phyloP scores from a whole-genome alignment of 2,888 invertebrate genomes.

The Thysanoteuthis rhombus region DNA sequence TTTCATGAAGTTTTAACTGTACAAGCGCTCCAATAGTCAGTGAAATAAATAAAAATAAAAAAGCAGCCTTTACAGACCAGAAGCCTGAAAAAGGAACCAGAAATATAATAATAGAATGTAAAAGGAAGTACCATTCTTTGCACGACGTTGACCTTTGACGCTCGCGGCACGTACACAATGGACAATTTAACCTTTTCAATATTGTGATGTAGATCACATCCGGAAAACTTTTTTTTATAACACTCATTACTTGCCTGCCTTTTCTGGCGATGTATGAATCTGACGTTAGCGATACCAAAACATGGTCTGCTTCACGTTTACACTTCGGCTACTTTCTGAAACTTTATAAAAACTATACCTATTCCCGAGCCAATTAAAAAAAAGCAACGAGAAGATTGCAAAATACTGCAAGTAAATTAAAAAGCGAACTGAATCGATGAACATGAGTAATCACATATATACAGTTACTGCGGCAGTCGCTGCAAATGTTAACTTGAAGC shows the following conservation, averaged over 20 bases:
- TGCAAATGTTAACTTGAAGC: no score
- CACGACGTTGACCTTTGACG: background rate
- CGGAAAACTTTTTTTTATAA: background rate
- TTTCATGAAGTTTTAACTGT: no score
- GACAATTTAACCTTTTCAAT: background rate
- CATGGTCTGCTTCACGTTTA: no score
- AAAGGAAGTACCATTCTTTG: background rate
- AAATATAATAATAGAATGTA: background rate
- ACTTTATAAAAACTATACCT: no score
- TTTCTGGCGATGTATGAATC: background rate
- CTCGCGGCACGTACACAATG: background rate
- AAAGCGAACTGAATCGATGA: no score
- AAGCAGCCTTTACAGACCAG: background rate
- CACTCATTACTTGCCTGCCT: background rate
- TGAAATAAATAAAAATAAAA: background rate
- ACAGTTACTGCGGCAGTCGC: no score
- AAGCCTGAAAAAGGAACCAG: background rate
- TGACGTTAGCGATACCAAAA: background rate
- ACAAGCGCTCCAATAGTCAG: background rate
- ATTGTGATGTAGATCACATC: background rate
- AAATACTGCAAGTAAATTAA: no score
- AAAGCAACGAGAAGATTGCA: no score
- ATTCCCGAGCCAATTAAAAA: no score
- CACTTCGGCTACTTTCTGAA: no score
- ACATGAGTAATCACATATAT: no score